Conservation (phyloP, 2,888 invertebrate species). For the Netelia virgata region DNA sequence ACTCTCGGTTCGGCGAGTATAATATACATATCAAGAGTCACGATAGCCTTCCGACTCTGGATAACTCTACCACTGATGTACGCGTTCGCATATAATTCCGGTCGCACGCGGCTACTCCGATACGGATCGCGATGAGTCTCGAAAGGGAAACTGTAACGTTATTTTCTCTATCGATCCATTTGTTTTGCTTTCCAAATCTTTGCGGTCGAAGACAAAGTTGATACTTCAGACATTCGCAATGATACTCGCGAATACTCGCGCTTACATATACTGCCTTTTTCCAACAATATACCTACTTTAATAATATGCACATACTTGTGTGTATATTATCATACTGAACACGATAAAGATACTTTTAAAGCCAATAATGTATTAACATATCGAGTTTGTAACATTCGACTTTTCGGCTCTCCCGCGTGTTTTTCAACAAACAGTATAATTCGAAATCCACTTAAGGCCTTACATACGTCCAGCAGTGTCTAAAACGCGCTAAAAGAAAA, state of each 20-base stretch:
- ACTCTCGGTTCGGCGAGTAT: constrained; percentile 26
- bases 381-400: too few relatives aligned
- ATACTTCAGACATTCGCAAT: not conserved
- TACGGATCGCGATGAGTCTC: constrained; percentile 39
- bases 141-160: constrained; percentile 40
- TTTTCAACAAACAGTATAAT: too few relatives aligned
- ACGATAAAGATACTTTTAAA: too few relatives aligned
- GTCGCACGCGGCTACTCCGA: constrained; percentile 24
- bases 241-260: not conserved
- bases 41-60: not conserved
- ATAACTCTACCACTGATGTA: not conserved
- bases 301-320: too few relatives aligned
- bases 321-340: too few relatives aligned
- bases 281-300: too few relatives aligned
- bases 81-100: constrained; percentile 7
- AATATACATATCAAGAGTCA: not conserved
- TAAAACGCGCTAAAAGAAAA: too few relatives aligned
- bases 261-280: not conserved
- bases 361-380: too few relatives aligned
- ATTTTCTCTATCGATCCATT: constrained; percentile 33
- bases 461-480: too few relatives aligned
- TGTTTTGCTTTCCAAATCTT: constrained; percentile 13
- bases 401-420: too few relatives aligned
- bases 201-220: not conserved
- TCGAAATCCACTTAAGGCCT: too few relatives aligned